These are phyloP conservation scores for Frankliniella intonsa DNA, from an alignment of 2,888 invertebrate genomes.

Conservation along the genomic window DNA sequence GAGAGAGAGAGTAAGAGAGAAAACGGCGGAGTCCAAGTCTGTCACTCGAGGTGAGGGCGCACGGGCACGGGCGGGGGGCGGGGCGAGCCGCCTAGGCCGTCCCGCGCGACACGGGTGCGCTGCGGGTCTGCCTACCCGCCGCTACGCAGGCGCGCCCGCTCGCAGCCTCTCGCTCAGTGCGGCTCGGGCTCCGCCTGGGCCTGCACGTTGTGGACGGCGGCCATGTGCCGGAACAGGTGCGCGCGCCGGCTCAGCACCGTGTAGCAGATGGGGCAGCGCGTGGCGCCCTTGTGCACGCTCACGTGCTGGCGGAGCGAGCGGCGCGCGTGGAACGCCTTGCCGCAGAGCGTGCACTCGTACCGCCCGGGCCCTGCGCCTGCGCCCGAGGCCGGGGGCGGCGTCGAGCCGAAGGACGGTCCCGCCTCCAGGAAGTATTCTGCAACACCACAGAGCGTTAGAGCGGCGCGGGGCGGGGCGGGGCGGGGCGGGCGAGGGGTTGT, in stretches of 20 bases:
- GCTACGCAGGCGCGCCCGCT: not conserved
- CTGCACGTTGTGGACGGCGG: conserved; percentile 30
- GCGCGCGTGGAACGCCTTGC: conserved; percentile 31
- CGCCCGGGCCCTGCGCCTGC: not conserved
- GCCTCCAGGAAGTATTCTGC: not conserved
- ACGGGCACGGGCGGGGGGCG: not conserved
- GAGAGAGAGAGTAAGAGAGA: not conserved
- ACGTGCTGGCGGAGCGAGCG: conserved; percentile 33
- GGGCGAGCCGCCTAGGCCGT: not conserved
- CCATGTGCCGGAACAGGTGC: conserved; percentile 35
- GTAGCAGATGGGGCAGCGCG: conserved; percentile 35
- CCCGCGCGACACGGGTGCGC: not conserved
- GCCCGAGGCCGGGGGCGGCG: not conserved
- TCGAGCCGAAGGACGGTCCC: too few relatives aligned
- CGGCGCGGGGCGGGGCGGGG: not conserved
- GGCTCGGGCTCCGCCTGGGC: conserved; percentile 16
- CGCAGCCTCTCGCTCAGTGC: not conserved
- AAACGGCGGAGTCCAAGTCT: not conserved
- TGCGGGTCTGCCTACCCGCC: not conserved
- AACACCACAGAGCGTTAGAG: not conserved
- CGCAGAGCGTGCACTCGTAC: conserved; percentile 31
- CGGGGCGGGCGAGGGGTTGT: not conserved
- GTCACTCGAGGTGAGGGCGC: not conserved
- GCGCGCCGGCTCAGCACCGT: conserved; percentile 34
- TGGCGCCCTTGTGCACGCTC: conserved; percentile 33